Base-by-base conservation (phyloP, 2,113 vertebrate genomes). In the Perca fluviatilis region DNA sequence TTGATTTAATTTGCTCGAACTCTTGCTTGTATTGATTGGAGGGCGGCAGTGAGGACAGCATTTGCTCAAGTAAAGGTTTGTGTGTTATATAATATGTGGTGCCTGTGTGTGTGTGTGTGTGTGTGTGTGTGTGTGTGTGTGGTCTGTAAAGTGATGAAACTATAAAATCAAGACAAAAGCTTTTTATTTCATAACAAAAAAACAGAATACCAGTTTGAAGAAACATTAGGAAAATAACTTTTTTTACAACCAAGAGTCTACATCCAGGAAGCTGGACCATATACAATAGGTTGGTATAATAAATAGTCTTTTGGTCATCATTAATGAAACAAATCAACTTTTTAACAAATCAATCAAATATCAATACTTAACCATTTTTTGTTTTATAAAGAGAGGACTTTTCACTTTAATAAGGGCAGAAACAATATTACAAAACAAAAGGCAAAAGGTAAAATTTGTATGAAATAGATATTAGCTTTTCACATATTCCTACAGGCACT, bases 401-500 rank as follows among this genome's bases (percentile, higher is more conserved):
- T n/a, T 69, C 13, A 71, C 18, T 21, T 51, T 56, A 77, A 79
- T 27, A 77, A 33, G 51, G 71, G 64, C 49, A 66, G 72, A 75
- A 46, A 77, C 36, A 67, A 75, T 43, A n/a, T 73, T 60, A 79
- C 30, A 87, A 91, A 91, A 84, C 49, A 82, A 80, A 61, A 53
- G 25, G 65, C 67, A 80, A 56, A 77, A 83, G 54, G 54, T 68
- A 15, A 74, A 16, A 36, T 70, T 75, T 50, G 58, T 88, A 85
- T 23, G 73, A 90, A 84, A 87, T 23, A 73, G 53, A 70, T 57
- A 56, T 54, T 58, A 76, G 49, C 46, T 61, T 56, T 66, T 72
- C 62, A 80, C 21, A 43, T 77, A 54, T 90, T 83, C 25, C 84
- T 86, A 87, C 78, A 92, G 91, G 93, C 91, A 93, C 90, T 90